Evolutionary conservation across 1,140 invertebrate species (phyloP), one percentile per base, ranked within the genome.

Genomic region (Ruditapes philippinarum): DNA sequence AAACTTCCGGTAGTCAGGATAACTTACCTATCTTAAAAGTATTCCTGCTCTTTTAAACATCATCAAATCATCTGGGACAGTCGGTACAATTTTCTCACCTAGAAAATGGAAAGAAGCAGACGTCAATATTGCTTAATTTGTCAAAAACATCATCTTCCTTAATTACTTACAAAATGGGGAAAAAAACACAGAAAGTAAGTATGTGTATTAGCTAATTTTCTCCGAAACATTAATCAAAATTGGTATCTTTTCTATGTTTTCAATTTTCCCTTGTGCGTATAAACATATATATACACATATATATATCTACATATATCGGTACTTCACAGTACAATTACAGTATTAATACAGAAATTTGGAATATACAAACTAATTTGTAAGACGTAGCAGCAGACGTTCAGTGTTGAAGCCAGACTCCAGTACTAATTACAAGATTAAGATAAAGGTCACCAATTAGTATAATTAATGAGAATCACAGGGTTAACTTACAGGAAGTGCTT

Each of bases 371-470:
- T 25, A 62, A 25, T 11, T 7, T n/a, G 9, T n/a, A 62, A 62
- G 28, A 62, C 57, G n/a, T n/a, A n/a, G n/a, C 57, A 62, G 57
- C 19, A 62, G 57, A 14, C 7, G 7, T 57, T 45, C 42, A 54
- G 57, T 38, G 1, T 25, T 40, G 22, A 60, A 81, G 31, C 62
- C 82, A 84, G 82, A 57, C 82, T 73, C 62, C 65, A 38, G 22
- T 17, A 78, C 38, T 86, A 86, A 86, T 86, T 86, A 86, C 74
- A 0, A n/a, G 70, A 78, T 78, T 86, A 78, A 86, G 84, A 86
- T 86, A 86, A 86, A 78, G 73, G 68, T 78, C 31, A 38, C 33
- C 84, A 76, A 78, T 78, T 86, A 86, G 70, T 86, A 60, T 76
- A 86, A 86, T 86, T 86, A 86, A 86, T 42, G 84, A 40, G 51